Conservation (phyloP, 2,113 vertebrate species). For the Tamias sibiricus region DNA sequence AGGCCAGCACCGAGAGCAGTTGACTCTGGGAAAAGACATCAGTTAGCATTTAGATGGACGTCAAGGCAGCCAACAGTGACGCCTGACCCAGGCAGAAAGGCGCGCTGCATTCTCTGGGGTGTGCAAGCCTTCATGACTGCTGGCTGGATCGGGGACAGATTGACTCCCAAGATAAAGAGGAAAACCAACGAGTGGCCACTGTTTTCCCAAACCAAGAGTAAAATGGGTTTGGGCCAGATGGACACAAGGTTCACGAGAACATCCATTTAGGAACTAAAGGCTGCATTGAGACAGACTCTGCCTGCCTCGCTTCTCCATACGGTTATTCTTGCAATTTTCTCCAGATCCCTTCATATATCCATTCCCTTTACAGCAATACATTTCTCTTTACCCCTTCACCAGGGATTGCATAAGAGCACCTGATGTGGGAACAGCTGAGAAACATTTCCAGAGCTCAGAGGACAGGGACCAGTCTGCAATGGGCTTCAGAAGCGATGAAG, state of each 20-base stretch:
- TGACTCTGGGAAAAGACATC: slow-evolving; percentile 21
- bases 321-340: neutral
- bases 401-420: neutral
- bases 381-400: neutral
- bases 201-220: slow-evolving; percentile 42
- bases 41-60: slow-evolving; percentile 57
- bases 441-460: neutral
- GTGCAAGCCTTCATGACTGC: slow-evolving; percentile 67
- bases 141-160: slow-evolving; percentile 55
- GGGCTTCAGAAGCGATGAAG: neutral
- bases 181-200: neutral
- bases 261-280: slow-evolving; percentile 4
- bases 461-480: neutral
- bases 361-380: neutral
- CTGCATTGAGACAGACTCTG: neutral
- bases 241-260: neutral
- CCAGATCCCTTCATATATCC: neutral
- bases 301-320: neutral
- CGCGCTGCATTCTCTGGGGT: slow-evolving; percentile 28
- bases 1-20: slow-evolving; percentile 32
- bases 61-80: slow-evolving; percentile 63
- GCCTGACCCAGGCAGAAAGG: slow-evolving; percentile 24
- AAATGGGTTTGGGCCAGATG: neutral
- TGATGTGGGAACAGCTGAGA: neutral
- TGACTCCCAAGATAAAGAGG: slow-evolving; percentile 49